Conservation (phyloP, 2,888 invertebrate genomes). For the Pristionchus fissidentatus region DNA sequence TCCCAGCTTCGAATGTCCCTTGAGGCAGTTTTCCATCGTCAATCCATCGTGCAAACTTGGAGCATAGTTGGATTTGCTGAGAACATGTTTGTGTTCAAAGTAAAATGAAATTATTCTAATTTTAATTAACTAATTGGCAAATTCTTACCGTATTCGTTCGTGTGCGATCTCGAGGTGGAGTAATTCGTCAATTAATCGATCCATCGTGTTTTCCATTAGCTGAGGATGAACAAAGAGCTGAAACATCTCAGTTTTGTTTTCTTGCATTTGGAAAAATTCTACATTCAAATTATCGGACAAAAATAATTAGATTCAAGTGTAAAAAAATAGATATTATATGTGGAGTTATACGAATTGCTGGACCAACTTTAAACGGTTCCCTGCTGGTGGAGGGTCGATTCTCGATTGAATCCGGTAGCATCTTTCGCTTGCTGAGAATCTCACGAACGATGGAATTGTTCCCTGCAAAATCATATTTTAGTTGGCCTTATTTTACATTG, state of each 20-base stretch:
- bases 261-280: not conserved
- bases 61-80: not conserved
- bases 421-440: conserved; percentile 34
- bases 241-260: not conserved
- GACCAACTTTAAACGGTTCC: not conserved
- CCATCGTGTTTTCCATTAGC: conserved; percentile 11
- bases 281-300: no score
- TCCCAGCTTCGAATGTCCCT: conserved; percentile 11
- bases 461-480: not conserved
- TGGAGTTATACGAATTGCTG: no score
- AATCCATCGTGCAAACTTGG: not conserved
- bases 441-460: conserved; percentile 15
- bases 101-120: no score
- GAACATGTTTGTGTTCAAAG: not conserved
- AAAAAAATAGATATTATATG: no score
- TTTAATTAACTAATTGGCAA: not conserved
- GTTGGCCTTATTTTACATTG: not conserved
- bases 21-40: not conserved
- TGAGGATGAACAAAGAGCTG: conserved; percentile 24
- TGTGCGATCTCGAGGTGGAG: not conserved
- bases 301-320: no score
- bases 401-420: not conserved
- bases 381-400: conserved; percentile 16
- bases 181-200: conserved; percentile 24
- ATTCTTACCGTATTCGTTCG: conserved; percentile 12